Conservation (phyloP, 2,113 vertebrate genomes). For the Perognathus longimembris region DNA sequence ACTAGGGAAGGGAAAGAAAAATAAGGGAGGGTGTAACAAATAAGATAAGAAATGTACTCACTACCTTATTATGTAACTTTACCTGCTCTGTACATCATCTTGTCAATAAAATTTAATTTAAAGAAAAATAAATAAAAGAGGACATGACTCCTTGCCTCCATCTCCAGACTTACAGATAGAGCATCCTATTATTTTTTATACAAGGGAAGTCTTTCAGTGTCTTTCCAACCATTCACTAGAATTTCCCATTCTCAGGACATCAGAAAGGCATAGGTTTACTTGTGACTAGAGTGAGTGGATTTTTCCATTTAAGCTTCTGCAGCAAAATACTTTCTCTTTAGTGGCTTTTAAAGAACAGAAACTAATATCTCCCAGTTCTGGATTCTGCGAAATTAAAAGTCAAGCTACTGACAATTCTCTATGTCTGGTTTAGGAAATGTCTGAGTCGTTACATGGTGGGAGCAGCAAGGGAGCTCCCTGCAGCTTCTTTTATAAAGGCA, state of each 20-base stretch:
- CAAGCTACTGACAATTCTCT: background rate
- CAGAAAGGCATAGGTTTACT: background rate
- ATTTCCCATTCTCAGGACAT: background rate
- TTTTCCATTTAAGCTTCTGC: background rate
- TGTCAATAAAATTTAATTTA: too few relatives aligned
- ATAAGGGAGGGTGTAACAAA: too few relatives aligned
- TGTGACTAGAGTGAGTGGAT: background rate
- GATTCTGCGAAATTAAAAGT: background rate
- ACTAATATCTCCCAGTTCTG: background rate
- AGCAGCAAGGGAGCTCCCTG: background rate
- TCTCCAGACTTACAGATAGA: background rate
- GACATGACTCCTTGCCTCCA: background rate
- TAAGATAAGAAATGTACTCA: too few relatives aligned
- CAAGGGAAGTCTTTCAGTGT: background rate
- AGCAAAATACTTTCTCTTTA: background rate
- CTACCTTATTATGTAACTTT: too few relatives aligned
- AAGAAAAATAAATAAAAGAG: too few relatives aligned
- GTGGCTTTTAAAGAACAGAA: background rate
- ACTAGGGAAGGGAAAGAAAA: too few relatives aligned
- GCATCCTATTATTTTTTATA: background rate
- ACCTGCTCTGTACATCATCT: too few relatives aligned
- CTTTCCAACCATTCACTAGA: background rate
- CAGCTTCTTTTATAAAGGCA: background rate
- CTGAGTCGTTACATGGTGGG: background rate
- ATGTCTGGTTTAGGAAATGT: background rate